Conservation (phyloP, 1,140 invertebrate species). For the Akabosia matsudoensis region DNA sequence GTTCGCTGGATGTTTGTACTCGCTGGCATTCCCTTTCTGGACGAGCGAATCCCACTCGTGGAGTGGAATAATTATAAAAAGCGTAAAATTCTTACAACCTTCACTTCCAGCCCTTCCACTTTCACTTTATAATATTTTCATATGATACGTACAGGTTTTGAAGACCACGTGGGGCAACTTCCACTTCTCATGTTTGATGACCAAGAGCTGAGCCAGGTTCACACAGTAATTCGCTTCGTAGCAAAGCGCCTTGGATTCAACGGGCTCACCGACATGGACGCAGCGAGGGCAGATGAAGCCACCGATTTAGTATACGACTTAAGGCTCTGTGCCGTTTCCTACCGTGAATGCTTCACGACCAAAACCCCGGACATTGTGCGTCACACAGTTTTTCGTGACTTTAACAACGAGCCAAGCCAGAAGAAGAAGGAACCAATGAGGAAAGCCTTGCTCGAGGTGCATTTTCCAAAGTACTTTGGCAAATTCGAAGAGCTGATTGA, state of each 20-base stretch:
- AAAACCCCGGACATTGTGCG: constrained; percentile 16
- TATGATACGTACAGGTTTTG: neutral
- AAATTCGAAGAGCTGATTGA: constrained; percentile 18
- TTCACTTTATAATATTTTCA: neutral
- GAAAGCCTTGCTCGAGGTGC: neutral
- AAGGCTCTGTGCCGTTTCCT: neutral
- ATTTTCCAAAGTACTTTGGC: constrained; percentile 12
- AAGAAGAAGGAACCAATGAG: constrained; percentile 20
- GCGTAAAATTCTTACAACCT: neutral
- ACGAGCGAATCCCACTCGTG: constrained; percentile 2
- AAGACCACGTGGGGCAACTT: constrained; percentile 15
- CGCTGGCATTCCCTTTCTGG: neutral
- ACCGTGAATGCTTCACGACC: neutral
- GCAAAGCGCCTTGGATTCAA: constrained; percentile 16
- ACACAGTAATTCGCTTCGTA: constrained; percentile 1
- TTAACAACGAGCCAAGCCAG: constrained; percentile 12
- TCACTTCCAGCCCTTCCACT: neutral
- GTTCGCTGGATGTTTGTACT: constrained; percentile 16
- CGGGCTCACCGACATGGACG: constrained; percentile 20
- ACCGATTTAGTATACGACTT: constrained; percentile 16
- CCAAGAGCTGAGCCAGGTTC: constrained; percentile 6
- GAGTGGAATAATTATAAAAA: neutral
- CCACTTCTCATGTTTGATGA: constrained; percentile 3
- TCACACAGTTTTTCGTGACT: constrained; percentile 22
- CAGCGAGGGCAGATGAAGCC: constrained; percentile 16